Base-by-base conservation (phyloP, 2,888 invertebrate genomes). In the Syrista parreyssii region DNA sequence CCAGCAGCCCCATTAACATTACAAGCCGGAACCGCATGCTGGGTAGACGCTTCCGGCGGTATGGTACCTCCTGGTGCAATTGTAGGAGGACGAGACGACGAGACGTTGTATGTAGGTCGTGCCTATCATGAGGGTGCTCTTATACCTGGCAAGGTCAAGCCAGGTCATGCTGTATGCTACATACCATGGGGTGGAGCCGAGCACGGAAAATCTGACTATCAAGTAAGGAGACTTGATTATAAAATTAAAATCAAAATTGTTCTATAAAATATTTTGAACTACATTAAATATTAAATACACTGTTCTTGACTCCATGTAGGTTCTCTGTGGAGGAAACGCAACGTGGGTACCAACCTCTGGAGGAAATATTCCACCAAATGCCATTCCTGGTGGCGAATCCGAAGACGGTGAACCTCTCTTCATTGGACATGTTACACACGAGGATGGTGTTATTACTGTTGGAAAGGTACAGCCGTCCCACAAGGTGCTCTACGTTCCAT, bases 381-480 rank as follows among this genome's bases (percentile, higher is more conserved):
- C 96, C 0, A 92, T 96, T 55, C 92, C 94, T 11, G 96, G 94
- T n/a, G 96, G 96, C 12, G 93, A 96, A 87, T 92, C 94, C 12
- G 96, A 96, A 88, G 95, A 95, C 40, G 97, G 97, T 0, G 97
- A 97, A 88, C 94, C 96, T 0, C 93, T 97, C 2, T 97, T 93
- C 91, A 92, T 97, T 68, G 97, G 97, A 30, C 94, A 97, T 82
- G 96, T 95, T 0, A 92, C 93, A 68, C 96, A 97, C 87, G 96
- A 97, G 84, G 55, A 55, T 55, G 96, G 95, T 79, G 94, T 95
- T 79, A 82, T 96, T 74, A 96, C 96, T 34, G 93, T 95, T 35
- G 97, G 97, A 87, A 97, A 97, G 92, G 95, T 97, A 2, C 97
- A 97, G 86, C 95, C 95, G 68, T 96, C 96, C 12, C 97, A 97